phyloP scores from a whole-genome alignment of 2,113 vertebrate species.

The Leptodactylus fuscus region DNA sequence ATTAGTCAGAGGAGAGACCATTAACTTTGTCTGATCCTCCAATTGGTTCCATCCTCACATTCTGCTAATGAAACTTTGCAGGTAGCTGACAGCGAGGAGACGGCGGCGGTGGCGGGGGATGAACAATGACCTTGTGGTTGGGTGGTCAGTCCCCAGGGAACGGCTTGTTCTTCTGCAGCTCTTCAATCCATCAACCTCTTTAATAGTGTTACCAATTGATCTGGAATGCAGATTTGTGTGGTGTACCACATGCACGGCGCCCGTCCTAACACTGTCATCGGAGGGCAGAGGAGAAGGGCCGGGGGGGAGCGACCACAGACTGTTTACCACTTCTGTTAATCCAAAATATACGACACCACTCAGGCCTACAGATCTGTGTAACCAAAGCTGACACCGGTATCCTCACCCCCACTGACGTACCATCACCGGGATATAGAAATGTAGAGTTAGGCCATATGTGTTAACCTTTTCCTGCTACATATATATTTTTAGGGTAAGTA shows the following conservation, averaged over 20 bases:
- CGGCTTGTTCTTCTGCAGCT: conserved; percentile 46
- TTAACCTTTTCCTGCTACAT: no score
- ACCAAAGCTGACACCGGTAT: not conserved
- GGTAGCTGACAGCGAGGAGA: conserved; percentile 33
- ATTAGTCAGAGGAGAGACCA: conserved; percentile 32
- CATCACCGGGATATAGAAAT: not conserved
- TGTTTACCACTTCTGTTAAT: conserved; percentile 51
- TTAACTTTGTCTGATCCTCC: conserved; percentile 38
- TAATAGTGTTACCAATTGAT: conserved; percentile 55
- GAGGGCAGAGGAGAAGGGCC: not conserved
- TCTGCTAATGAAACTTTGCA: not conserved
- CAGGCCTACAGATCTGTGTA: not conserved
- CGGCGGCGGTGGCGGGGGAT: conserved; percentile 10
- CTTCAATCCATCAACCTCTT: conserved; percentile 57
- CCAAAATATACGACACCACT: conserved; percentile 10
- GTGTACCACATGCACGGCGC: conserved; percentile 60
- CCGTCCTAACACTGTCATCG: conserved; percentile 27
- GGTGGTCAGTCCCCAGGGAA: conserved; percentile 38
- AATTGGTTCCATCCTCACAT: conserved; percentile 31
- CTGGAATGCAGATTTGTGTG: conserved; percentile 57
- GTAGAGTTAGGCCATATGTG: no score
- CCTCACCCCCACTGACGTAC: not conserved
- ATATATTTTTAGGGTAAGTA: no score
- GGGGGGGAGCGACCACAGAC: conserved; percentile 54
- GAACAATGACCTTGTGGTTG: conserved; percentile 50